These are phyloP conservation scores for Kryphioiulus occultus DNA, from an alignment of 2,888 invertebrate species.

Conservation along the genomic window DNA sequence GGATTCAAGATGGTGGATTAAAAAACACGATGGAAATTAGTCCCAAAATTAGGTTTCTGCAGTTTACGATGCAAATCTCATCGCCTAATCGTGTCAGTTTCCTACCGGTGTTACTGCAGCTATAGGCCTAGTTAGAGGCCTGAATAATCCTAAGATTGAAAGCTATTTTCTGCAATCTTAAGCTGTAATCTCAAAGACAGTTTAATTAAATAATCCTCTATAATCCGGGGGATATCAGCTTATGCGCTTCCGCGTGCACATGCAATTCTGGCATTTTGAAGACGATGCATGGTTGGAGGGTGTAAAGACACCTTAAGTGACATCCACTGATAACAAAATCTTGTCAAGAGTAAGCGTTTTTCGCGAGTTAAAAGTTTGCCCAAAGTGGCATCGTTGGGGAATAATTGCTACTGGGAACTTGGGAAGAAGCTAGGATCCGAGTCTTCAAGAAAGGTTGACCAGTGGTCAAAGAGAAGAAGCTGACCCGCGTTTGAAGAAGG, in stretches of 20 bases:
- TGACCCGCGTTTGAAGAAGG: background rate
- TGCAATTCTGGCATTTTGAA: background rate
- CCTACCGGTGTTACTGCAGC: background rate
- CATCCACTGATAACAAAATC: background rate
- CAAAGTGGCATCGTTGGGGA: background rate
- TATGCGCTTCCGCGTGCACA: background rate
- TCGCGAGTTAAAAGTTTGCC: background rate
- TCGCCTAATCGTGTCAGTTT: background rate
- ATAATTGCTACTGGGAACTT: no score
- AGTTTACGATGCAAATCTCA: background rate
- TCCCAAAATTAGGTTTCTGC: background rate
- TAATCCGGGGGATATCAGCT: background rate
- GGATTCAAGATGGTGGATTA: background rate
- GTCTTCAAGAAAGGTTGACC: background rate
- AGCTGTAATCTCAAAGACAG: constrained; percentile 1
- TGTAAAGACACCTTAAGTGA: background rate
- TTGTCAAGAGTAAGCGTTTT: background rate
- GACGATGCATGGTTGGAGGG: background rate
- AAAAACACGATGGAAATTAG: background rate
- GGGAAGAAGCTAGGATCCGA: no score
- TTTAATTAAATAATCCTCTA: constrained; percentile 36
- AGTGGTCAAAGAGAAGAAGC: background rate
- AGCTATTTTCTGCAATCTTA: constrained; percentile 21
- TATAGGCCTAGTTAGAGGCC: background rate
- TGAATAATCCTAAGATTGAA: constrained; percentile 15